Percentiles rank a stretch among this genome's conserved stretches.
These are phyloP conservation scores for Alethe castanea DNA, from an alignment of 2,113 vertebrate species.

Conservation along the genomic window DNA sequence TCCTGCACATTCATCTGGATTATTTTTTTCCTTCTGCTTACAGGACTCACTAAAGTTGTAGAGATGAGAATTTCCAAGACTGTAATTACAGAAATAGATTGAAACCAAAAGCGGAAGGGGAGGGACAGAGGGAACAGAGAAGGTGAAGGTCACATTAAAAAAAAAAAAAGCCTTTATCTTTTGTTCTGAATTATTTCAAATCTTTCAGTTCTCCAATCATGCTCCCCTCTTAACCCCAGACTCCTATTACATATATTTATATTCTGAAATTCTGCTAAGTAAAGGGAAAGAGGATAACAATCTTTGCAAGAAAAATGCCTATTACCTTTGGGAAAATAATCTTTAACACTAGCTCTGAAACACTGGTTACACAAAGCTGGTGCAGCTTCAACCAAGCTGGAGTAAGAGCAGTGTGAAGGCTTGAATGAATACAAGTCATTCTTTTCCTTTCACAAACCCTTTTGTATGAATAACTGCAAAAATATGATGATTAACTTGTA, in stretches of 20 bases:
- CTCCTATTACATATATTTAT: background rate
- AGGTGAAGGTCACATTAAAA: background rate
- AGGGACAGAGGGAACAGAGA: background rate
- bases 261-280: background rate
- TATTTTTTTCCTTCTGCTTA: background rate
- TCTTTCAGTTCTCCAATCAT: background rate
- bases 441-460: background rate
- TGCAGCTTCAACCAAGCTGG: background rate
- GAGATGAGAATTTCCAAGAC: background rate
- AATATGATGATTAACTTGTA: background rate
- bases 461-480: background rate
- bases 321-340: background rate
- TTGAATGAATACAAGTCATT: background rate
- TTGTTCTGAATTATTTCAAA: background rate
- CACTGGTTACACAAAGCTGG: background rate
- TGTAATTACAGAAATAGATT: background rate
- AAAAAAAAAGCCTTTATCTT: background rate
- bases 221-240: background rate
- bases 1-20: background rate
- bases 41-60: background rate
- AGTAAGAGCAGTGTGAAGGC: background rate
- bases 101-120: background rate
- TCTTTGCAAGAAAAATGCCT: background rate
- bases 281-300: background rate
- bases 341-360: background rate